These are phyloP conservation scores for Mylabris sibirica DNA, from an alignment of 2,888 invertebrate genomes.

Conservation along the genomic window DNA sequence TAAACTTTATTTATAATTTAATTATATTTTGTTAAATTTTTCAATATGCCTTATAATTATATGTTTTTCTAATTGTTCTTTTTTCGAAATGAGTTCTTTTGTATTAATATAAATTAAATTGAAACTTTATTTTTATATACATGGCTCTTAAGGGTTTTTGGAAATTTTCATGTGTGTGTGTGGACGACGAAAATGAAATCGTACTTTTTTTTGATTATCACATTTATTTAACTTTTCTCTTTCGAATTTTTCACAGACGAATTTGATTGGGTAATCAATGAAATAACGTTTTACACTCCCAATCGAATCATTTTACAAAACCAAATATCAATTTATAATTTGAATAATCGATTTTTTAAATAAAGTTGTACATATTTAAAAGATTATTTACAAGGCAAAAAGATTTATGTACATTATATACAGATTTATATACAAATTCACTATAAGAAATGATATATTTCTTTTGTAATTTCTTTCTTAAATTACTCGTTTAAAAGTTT, in stretches of 20 bases:
- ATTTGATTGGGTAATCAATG: constrained; percentile 53
- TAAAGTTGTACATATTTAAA: constrained; percentile 38
- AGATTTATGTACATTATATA: constrained; percentile 50
- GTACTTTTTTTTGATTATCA: constrained; percentile 39
- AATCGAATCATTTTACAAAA: constrained; percentile 52
- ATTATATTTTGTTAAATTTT: too few relatives aligned
- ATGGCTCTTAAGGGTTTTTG: too few relatives aligned
- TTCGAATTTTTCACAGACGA: constrained; percentile 55
- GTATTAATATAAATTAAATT: too few relatives aligned
- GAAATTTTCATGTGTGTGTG: too few relatives aligned
- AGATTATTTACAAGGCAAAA: constrained; percentile 53
- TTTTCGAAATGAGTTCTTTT: too few relatives aligned
- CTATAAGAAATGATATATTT: constrained; percentile 42
- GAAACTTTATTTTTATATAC: too few relatives aligned
- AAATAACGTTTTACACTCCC: constrained; percentile 40
- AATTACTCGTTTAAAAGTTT: constrained; percentile 33
- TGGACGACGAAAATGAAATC: too few relatives aligned
- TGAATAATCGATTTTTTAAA: constrained; percentile 51
- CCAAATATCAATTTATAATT: constrained; percentile 43
- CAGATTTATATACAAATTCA: constrained; percentile 43
- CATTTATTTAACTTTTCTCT: constrained; percentile 49
- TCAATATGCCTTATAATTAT: too few relatives aligned
- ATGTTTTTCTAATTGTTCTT: too few relatives aligned
- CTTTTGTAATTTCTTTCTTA: constrained; percentile 30
- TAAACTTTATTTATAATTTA: too few relatives aligned